These are phyloP conservation scores for Rhinoderma darwinii DNA, from an alignment of 2,113 vertebrate genomes.

Conservation along the genomic window DNA sequence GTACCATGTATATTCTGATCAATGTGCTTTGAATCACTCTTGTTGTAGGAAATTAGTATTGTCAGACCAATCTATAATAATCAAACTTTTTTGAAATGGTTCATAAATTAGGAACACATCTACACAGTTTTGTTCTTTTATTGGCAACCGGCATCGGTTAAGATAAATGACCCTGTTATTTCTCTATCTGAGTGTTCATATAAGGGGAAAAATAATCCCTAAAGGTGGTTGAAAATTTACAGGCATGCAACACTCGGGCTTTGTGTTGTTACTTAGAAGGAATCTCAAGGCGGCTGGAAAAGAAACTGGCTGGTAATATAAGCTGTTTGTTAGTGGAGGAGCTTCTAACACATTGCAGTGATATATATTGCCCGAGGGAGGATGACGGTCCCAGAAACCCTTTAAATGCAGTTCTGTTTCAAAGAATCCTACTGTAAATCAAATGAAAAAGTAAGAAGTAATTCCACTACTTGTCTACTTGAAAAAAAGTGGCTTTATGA, in stretches of 20 bases:
- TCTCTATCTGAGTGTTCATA: conserved; percentile 38
- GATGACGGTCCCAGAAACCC: conserved; percentile 43
- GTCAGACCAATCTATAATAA: conserved; percentile 7
- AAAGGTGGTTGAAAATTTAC: conserved; percentile 33
- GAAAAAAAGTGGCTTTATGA: conserved; percentile 16
- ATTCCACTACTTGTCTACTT: neutral
- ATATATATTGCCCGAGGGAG: conserved; percentile 41
- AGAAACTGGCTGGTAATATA: conserved; percentile 21
- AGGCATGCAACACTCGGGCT: neutral
- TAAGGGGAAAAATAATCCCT: conserved; percentile 38
- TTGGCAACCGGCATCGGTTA: neutral
- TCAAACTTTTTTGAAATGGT: neutral
- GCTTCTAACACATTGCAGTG: conserved; percentile 33
- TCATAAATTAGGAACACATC: conserved; percentile 13
- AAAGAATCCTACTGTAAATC: conserved; percentile 35
- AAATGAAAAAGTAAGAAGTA: conserved; percentile 15
- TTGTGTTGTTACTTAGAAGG: conserved; percentile 15
- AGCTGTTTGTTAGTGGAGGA: conserved; percentile 27
- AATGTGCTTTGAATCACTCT: neutral
- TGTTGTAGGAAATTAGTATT: neutral
- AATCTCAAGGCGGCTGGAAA: conserved; percentile 19
- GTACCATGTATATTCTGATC: neutral
- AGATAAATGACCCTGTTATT: conserved; percentile 45
- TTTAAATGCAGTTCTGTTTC: conserved; percentile 47
- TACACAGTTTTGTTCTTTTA: neutral